Percentiles rank a stretch among this genome's conserved stretches.
phyloP scores from a whole-genome alignment of 64 coral and sea anemone genomes.

The Stichodactyla helianthus region DNA sequence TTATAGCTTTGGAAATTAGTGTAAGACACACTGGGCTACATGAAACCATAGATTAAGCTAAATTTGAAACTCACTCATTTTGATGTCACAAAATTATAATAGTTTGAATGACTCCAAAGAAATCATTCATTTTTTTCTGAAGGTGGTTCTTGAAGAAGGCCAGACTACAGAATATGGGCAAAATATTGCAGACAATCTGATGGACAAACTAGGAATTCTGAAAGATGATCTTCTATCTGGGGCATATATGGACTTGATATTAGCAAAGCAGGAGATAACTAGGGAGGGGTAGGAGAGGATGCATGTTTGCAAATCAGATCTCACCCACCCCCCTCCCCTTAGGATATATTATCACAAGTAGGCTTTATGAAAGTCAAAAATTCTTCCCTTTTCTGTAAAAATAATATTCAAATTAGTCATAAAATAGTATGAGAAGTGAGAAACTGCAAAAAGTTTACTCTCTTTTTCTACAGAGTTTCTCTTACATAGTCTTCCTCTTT shows the following conservation, averaged over 20 bases:
- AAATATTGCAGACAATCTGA: constrained; percentile 69
- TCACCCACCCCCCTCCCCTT: neutral
- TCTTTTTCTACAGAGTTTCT: too few relatives aligned
- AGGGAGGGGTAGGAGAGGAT: neutral
- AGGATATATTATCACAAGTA: too few relatives aligned
- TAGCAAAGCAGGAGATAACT: neutral
- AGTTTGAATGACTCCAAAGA: neutral
- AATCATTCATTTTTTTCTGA: neutral
- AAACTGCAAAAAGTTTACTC: too few relatives aligned
- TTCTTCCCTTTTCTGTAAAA: too few relatives aligned
- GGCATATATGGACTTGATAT: constrained; percentile 81
- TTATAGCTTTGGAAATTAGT: too few relatives aligned
- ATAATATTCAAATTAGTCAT: too few relatives aligned
- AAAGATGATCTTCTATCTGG: constrained; percentile 65
- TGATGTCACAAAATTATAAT: too few relatives aligned
- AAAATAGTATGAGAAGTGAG: too few relatives aligned
- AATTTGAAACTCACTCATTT: too few relatives aligned
- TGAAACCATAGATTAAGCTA: too few relatives aligned
- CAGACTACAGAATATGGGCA: constrained; percentile 65
- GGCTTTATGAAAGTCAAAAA: neutral
- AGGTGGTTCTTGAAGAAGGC: constrained; percentile 81
- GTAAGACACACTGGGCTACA: too few relatives aligned
- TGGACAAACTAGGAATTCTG: constrained; percentile 70
- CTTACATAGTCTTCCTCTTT: too few relatives aligned
- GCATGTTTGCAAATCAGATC: neutral